A percentile compares a stretch with the other conserved stretches of the same genome.
phyloP scores from a whole-genome alignment of 2,888 invertebrate species.

The Merodon equestris region DNA sequence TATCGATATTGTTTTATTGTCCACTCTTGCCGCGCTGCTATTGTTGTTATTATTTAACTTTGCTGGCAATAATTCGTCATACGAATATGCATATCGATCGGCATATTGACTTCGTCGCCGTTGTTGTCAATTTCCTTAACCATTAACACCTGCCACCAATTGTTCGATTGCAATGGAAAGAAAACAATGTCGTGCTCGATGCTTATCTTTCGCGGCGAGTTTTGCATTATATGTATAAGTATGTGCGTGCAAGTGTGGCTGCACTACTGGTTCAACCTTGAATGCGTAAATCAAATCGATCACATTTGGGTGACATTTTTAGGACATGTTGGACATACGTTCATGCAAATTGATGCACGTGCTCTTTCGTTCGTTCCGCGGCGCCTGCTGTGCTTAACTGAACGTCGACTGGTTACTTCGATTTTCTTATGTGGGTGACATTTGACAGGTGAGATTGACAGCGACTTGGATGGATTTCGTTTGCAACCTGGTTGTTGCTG shows the following conservation, averaged over 20 bases:
- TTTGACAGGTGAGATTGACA: conserved; percentile 27
- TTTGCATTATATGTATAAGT: no score
- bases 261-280: conserved; percentile 58
- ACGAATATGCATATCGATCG: conserved; percentile 58
- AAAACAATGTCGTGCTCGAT: conserved; percentile 46
- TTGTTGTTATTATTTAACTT: conserved; percentile 62
- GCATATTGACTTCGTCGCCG: conserved; percentile 37
- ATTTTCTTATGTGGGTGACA: conserved; percentile 13
- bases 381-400: conserved; percentile 45
- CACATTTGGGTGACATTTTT: conserved; percentile 66
- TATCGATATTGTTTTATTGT: conserved; percentile 20
- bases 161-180: conserved; percentile 48
- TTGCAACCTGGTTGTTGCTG: no score
- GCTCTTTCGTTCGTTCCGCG: conserved; percentile 29
- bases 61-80: conserved; percentile 62
- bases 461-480: conserved; percentile 3
- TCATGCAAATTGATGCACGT: conserved; percentile 60
- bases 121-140: conserved; percentile 49
- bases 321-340: conserved; percentile 62
- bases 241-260: conserved; percentile 18
- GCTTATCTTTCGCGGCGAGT: conserved; percentile 59
- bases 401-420: background rate
- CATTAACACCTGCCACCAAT: conserved; percentile 65
- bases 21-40: conserved; percentile 21
- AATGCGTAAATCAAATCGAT: conserved; percentile 65